Conservation (phyloP, 2,888 invertebrate species). For the Catonia carolina region DNA sequence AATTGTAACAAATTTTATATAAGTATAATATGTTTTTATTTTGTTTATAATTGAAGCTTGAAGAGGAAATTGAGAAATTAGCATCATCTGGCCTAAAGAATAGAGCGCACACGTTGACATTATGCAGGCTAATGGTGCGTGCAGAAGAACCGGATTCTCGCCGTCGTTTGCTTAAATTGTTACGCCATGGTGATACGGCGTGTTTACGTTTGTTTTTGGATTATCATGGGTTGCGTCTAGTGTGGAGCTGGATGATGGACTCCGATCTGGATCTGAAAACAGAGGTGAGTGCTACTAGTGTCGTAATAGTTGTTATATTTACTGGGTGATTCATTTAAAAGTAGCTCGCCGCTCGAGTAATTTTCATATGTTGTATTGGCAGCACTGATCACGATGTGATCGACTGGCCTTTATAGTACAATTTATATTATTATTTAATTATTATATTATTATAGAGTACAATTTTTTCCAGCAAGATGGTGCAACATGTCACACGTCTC, state of each 20-base stretch:
- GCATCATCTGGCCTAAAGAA: slow-evolving; percentile 75
- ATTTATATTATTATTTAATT: no score
- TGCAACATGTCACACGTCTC: no score
- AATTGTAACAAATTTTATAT: no score
- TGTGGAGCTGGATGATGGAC: slow-evolving; percentile 81
- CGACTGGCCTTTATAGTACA: no score
- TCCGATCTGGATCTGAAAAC: slow-evolving; percentile 30
- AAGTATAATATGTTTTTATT: no score
- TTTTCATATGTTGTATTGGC: no score
- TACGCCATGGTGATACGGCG: slow-evolving; percentile 72
- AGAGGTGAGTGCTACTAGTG: slow-evolving; percentile 26
- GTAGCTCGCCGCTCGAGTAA: no score
- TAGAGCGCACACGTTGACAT: slow-evolving; percentile 78
- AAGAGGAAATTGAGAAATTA: slow-evolving; percentile 81
- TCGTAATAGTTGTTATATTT: background rate
- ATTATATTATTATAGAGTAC: no score
- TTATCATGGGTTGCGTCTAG: slow-evolving; percentile 83
- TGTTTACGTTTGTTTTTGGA: slow-evolving; percentile 83
- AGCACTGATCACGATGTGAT: no score
- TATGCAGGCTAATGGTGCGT: slow-evolving; percentile 87
- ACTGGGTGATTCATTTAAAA: no score
- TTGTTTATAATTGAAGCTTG: no score
- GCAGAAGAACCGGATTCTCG: slow-evolving; percentile 76
- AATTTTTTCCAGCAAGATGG: no score
- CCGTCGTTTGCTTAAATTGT: slow-evolving; percentile 62